Base-by-base conservation (phyloP, 2,113 vertebrate genomes). In the Cnemophilus loriae region DNA sequence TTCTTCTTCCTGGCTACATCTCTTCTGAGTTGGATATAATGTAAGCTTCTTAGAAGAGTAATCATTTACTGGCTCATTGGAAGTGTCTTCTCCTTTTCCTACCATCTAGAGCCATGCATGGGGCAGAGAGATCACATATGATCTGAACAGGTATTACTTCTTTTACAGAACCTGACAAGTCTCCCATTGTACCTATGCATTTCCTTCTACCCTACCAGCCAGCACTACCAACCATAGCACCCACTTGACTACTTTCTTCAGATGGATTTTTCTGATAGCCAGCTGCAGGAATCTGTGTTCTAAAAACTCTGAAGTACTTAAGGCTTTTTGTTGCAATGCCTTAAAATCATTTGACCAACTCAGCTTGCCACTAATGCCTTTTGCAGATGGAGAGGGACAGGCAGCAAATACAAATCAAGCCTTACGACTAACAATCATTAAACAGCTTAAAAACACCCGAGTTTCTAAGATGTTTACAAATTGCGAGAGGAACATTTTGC, bases 381-480 rank as follows among this genome's bases (percentile, higher is more conserved):
- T 70, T 87, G 84, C 52, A 89, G 68, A 87, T 39, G 56, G 23
- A 76, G 91, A 77, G 60, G n/a, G 28, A 41, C 27, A 79, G 41
- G 61, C 12, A 87, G 92, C 73, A 91, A 81, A 93, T 85, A 89
- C 57, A 94, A 94, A 96, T 79, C 52, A 80, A 87, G 24, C 20
- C 70, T 87, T 73, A 69, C 5, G 0, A 84, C 69, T 79, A 79
- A 73, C 47, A 78, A 55, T 52, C 64, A 75, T 75, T 71, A 94
- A 90, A 82, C 30, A 93, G 80, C 81, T 90, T 71, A 60, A 90
- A 95, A 97, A 79, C 39, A 55, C 80, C 56, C 63, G 9, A 33
- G 60, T 87, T 90, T 94, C 75, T 76, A 76, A 80, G n/a, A 83
- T 91, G 87, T 96, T 96, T 96, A 96, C 88, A 95, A 77, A 89